Base-by-base conservation (phyloP, 2,113 vertebrate species). In the Craseonycteris thonglongyai region DNA sequence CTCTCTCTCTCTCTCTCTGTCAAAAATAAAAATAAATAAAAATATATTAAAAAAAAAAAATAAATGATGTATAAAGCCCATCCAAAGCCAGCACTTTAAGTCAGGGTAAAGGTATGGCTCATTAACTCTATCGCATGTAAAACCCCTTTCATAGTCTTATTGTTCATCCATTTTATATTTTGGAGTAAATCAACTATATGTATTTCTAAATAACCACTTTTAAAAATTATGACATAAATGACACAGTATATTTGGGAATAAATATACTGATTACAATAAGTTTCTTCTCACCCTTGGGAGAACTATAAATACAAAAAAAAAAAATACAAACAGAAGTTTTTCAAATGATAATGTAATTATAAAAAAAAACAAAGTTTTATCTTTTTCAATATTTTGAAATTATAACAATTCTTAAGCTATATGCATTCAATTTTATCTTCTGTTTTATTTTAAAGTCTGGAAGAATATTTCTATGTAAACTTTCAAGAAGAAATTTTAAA, bases 51-150 rank as follows among this genome's bases (percentile, higher is more conserved):
- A n/a, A n/a, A n/a, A n/a, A n/a, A n/a, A n/a, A n/a, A n/a, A 85
- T 14, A 76, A 93, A 94, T 95, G 94, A 96, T 94, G 89, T 91
- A 47, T 59, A 84, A 88, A 5, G 59, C 8, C 21, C 40, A 96
- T 78, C 80, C 90, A 94, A 95, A 87, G 11, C 15, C 12, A 54
- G 4, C 6, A 79, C 24, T 95, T 96, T 90, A 79, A 75, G 45
- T 93, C 38, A 56, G 7, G 88, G 16, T 30, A 83, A 21, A 21
- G 84, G 24, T 33, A 87, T 56, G 66, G 96, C 84, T 97, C 88
- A 83, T 83, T 83, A 42, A n/a, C 6, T 38, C 45, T 88, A 1
- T 82, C 66, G 10, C 54, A 40, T 54, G 13, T 59, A 58, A 38
- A 13, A 66, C 30, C 40, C 14, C n/a, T 90, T 82, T 88, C 26